These are phyloP conservation scores for Oceanodroma leucorhoa DNA, from an alignment of 2,797 vertebrate species.

Conservation along the genomic window DNA sequence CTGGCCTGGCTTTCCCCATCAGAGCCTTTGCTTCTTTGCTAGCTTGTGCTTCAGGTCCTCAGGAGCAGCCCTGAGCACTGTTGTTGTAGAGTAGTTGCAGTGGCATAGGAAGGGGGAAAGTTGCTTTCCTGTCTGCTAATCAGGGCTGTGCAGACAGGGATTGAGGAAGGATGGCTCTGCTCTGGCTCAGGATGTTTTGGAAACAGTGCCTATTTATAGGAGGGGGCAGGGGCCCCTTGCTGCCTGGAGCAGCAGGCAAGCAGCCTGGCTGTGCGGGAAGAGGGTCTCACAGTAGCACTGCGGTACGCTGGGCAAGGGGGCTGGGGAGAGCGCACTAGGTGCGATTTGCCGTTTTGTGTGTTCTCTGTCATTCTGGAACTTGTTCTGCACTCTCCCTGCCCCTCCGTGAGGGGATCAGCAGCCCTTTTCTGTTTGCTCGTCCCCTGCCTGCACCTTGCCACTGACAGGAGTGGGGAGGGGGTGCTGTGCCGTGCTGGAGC, in stretches of 20 bases:
- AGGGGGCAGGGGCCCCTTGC: not conserved
- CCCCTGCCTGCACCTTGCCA: not conserved
- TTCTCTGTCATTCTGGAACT: not conserved
- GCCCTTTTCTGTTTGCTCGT: not conserved
- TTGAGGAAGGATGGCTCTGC: conserved; percentile 65
- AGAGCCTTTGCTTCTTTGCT: not conserved
- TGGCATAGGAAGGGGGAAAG: not conserved
- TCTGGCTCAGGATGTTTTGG: conserved; percentile 65
- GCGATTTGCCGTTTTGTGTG: not conserved
- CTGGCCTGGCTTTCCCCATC: not conserved
- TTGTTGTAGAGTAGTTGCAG: not conserved
- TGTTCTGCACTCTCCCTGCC: not conserved
- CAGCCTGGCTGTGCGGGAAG: not conserved
- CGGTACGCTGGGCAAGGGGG: not conserved
- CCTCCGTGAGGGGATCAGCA: not conserved
- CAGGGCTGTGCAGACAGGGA: conserved; percentile 26
- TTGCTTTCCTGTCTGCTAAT: conserved; percentile 67
- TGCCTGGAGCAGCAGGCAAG: not conserved
- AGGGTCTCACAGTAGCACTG: not conserved
- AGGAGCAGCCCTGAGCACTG: accelerated
- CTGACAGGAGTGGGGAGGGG: not conserved
- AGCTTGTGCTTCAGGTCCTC: not conserved
- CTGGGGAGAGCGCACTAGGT: not conserved
- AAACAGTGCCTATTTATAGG: conserved; percentile 61
- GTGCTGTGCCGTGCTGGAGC: not conserved